Evolutionary conservation across 2,797 vertebrate species (phyloP).

Genomic region (Australoheros facetus): DNA sequence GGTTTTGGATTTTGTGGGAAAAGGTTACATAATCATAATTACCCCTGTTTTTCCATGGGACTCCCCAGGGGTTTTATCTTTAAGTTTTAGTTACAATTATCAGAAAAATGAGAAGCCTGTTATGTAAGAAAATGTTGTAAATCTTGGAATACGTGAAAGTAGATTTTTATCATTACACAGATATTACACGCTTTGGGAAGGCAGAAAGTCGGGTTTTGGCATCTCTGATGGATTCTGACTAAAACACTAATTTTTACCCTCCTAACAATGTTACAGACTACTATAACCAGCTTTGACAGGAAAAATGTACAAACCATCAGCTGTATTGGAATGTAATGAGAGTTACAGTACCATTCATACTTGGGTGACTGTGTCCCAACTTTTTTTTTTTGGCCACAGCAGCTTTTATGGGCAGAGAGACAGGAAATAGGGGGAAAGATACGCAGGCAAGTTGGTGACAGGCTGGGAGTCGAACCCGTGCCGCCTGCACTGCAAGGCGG

Average conservation of each 20-base stretch:
- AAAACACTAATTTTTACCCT: not conserved
- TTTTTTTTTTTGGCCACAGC: not conserved
- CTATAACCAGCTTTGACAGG: not conserved
- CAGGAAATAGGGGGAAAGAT: no score
- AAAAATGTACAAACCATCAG: not conserved
- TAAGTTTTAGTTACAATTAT: slow-evolving; percentile 21
- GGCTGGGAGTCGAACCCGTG: no score
- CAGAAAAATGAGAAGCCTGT: not conserved
- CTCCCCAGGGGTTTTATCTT: not conserved
- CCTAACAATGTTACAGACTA: not conserved
- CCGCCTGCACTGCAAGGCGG: no score
- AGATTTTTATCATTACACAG: not conserved
- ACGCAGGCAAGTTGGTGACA: no score
- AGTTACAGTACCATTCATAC: not conserved
- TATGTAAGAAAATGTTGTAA: slow-evolving; percentile 20
- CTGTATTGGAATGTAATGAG: not conserved
- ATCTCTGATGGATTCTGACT: not conserved
- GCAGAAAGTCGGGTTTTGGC: not conserved
- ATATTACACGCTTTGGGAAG: not conserved
- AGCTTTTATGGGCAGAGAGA: no score
- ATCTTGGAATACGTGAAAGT: slow-evolving; percentile 4
- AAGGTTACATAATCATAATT: slow-evolving; percentile 17
- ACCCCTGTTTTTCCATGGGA: not conserved
- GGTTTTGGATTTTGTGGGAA: slow-evolving; percentile 24
- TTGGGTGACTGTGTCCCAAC: not conserved